Evolutionary conservation across 2,888 invertebrate genomes (phyloP).

Genomic region (Nesidiocoris tenuis): DNA sequence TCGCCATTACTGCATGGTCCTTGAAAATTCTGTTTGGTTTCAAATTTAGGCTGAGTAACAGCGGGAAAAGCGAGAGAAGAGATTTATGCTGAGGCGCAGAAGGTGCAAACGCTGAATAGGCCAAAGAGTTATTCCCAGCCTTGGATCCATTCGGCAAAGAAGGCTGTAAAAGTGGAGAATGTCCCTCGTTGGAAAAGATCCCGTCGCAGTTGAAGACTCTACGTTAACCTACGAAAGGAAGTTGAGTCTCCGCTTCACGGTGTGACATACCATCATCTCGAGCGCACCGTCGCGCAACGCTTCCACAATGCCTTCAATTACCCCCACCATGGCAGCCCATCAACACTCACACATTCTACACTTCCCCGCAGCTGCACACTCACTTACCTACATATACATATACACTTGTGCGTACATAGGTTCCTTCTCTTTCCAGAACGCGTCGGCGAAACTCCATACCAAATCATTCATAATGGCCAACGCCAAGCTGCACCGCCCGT

Average conservation of each 20-base stretch:
- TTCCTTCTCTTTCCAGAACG: background rate
- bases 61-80: too few relatives aligned
- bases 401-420: background rate
- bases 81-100: too few relatives aligned
- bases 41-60: too few relatives aligned
- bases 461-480: constrained; percentile 32
- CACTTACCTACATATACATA: too few relatives aligned
- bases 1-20: too few relatives aligned
- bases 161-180: background rate
- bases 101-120: too few relatives aligned
- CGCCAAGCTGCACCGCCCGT: constrained; percentile 9
- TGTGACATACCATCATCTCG: background rate
- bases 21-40: too few relatives aligned
- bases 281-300: background rate
- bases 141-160: background rate
- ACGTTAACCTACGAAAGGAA: background rate
- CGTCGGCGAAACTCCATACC: constrained; percentile 16
- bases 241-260: background rate
- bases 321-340: background rate
- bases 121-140: too few relatives aligned
- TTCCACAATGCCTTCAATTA: background rate
- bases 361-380: too few relatives aligned
- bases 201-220: too few relatives aligned
- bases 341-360: too few relatives aligned
- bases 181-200: background rate